These are phyloP conservation scores for Acrocephalus kingi DNA, from an alignment of 2,113 vertebrate genomes.

Conservation along the genomic window DNA sequence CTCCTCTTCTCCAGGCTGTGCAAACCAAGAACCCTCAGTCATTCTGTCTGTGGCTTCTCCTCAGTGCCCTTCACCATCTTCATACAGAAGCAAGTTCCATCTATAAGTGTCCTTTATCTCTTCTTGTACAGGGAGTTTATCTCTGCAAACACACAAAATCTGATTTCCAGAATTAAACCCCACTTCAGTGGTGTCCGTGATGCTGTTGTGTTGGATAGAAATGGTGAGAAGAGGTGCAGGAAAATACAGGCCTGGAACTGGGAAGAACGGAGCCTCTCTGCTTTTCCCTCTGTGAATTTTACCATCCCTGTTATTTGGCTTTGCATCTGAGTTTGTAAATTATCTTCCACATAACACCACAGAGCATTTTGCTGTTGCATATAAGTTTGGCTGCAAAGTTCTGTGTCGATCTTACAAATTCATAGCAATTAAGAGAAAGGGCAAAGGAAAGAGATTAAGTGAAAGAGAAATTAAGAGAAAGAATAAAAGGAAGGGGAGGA, in stretches of 20 bases:
- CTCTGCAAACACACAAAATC: not conserved
- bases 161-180: not conserved
- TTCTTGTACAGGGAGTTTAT: not conserved
- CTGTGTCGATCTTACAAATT: not conserved
- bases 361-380: not conserved
- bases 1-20: not conserved
- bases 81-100: not conserved
- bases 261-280: not conserved
- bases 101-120: not conserved
- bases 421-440: not conserved
- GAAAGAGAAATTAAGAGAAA: not conserved
- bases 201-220: not conserved
- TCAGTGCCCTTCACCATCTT: not conserved
- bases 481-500: not conserved
- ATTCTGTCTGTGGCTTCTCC: not conserved
- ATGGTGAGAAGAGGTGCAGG: not conserved
- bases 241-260: not conserved
- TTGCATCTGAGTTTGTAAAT: not conserved
- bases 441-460: not conserved
- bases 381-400: not conserved
- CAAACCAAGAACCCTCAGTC: not conserved
- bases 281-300: not conserved
- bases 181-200: rapidly evolving
- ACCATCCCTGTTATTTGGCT: not conserved
- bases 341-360: not conserved